Evolutionary conservation across 1,140 invertebrate species (phyloP), one percentile per base, ranked within the genome.

Genomic region (Drosophila pallidifrons): DNA sequence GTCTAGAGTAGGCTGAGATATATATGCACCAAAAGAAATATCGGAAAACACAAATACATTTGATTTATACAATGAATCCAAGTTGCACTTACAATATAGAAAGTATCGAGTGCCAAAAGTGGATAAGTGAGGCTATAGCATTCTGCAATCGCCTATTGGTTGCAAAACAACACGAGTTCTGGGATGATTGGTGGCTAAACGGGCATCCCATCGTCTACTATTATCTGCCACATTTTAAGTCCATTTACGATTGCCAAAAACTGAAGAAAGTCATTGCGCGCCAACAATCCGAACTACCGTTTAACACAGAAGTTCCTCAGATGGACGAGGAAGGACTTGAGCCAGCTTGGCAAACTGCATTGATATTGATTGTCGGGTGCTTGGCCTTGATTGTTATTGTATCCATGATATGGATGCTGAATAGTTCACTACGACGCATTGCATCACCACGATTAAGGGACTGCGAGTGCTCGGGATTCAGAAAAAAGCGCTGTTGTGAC

Each of bases 121-220:
- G 82, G 82, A 61, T 87, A 28, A 63, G 25, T 13, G 69, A 68
- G 3, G 73, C 75, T 1, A 54, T 51, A 13, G 46, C 61, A n/a
- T 83, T 79, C 28, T 87, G 82, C 58, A 57, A 47, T 20, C 61
- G 72, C 1, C 25, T 87, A 1, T 52, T 76, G 13, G 59, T 59
- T 3, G 47, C 58, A 6, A 51, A 72, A 16, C 46, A 72, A 35
- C 51, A 72, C 2, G 73, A 61, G 3, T 70, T 79, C 6, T 87
- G 82, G 82, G 59, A 87, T 5, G 63, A 35, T 3, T 87, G 76
- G 82, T 87, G 82, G 82, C 38, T 81, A 7, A 61, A 73, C 25
- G 65, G 73, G 3, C 60, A 38, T 3, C 49, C 65, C 0, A 16
- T 41, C 10, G 30, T 38, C 1, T 65, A 35, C 16, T 81, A 85